These are phyloP conservation scores for Gnatocerus cornutus DNA, from an alignment of 2,888 invertebrate species.

Conservation along the genomic window DNA sequence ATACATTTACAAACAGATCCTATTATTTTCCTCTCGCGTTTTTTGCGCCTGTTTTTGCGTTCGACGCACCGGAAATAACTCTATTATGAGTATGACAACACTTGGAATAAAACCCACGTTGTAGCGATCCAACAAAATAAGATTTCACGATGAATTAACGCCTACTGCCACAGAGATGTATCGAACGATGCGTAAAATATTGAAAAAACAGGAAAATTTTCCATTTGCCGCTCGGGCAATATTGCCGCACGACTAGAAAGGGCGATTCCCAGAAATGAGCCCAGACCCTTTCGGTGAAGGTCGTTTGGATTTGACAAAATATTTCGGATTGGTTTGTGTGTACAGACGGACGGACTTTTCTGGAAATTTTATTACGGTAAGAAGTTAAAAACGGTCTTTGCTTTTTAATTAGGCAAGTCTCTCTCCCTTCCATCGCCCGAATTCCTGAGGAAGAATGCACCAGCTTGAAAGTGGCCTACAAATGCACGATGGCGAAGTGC, in stretches of 20 bases:
- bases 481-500: conserved; percentile 37
- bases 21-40: conserved; percentile 20
- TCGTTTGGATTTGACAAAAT: conserved; percentile 9
- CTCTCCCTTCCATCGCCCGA: conserved; percentile 13
- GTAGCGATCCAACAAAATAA: conserved; percentile 28
- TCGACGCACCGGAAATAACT: conserved; percentile 43
- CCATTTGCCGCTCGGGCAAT: conserved; percentile 27
- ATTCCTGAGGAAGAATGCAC: conserved; percentile 40
- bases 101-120: conserved; percentile 33
- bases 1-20: conserved; percentile 1
- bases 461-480: conserved; percentile 42
- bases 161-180: background rate
- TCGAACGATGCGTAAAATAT: conserved; percentile 9
- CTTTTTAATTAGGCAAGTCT: conserved; percentile 40
- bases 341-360: too few relatives aligned
- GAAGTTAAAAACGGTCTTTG: conserved; percentile 32
- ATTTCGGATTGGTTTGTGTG: conserved; percentile 4
- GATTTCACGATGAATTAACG: conserved; percentile 17
- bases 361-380: background rate
- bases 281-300: conserved; percentile 23
- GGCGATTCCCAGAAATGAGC: conserved; percentile 33
- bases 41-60: conserved; percentile 35
- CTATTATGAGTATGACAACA: conserved; percentile 39
- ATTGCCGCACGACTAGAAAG: conserved; percentile 3
- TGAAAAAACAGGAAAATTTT: conserved; percentile 18